These are phyloP conservation scores for Benitochromis conjunctus DNA, from an alignment of 2,113 vertebrate species.

Conservation along the genomic window DNA sequence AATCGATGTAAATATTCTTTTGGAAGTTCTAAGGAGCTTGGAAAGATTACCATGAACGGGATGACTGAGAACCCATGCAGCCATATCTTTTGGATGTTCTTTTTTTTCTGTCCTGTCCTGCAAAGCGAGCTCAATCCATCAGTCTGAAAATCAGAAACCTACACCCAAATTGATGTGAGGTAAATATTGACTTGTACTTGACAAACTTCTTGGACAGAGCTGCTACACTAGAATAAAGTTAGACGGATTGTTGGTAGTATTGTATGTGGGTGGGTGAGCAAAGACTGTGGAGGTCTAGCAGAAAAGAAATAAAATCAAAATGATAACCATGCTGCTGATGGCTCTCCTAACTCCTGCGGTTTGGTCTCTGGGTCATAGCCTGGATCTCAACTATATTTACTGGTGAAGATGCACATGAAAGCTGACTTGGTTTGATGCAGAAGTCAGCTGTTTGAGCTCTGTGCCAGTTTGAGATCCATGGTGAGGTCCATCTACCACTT, in stretches of 20 bases:
- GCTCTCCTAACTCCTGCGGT: background rate
- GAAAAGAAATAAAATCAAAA: background rate
- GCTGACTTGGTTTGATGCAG: background rate
- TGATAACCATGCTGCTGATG: background rate
- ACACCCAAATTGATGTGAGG: background rate
- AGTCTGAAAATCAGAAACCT: background rate
- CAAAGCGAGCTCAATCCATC: background rate
- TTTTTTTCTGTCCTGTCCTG: background rate
- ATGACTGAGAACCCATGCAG: background rate
- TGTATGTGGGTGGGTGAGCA: background rate
- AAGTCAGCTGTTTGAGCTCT: background rate
- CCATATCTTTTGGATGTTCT: background rate
- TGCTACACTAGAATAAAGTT: background rate
- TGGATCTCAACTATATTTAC: background rate
- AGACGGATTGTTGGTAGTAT: background rate
- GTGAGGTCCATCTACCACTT: background rate
- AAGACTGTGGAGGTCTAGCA: background rate
- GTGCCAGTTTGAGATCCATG: background rate
- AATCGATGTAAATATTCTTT: background rate
- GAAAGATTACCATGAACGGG: background rate
- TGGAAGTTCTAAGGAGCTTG: no score
- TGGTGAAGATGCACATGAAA: background rate
- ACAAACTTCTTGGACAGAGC: background rate
- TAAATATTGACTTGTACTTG: background rate
- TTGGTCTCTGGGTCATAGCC: background rate